Conservation (phyloP, 2,113 vertebrate genomes). For the Sardina pilchardus region DNA sequence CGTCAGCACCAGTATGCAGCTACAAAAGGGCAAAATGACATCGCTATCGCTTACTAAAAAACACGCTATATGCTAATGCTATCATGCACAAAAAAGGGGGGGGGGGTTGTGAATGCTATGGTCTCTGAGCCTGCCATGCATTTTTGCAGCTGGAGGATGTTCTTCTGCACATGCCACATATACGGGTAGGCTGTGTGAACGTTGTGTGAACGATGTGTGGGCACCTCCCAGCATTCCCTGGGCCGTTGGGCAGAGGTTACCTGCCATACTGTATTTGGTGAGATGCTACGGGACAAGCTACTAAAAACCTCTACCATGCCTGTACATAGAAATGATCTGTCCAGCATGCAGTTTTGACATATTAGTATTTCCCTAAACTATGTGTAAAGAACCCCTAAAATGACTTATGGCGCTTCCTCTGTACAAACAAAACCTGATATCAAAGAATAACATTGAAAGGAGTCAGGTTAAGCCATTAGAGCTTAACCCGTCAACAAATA, state of each 20-base stretch:
- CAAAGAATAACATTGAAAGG: neutral
- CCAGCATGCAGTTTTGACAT: constrained; percentile 44
- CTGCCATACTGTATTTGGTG: constrained; percentile 5
- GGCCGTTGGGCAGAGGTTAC: neutral
- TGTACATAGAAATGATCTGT: constrained; percentile 40
- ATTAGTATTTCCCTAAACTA: constrained; percentile 20
- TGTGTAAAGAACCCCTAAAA: neutral
- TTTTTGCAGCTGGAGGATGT: neutral
- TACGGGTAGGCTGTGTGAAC: neutral
- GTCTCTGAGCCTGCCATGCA: neutral
- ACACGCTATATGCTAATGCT: neutral
- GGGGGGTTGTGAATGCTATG: neutral
- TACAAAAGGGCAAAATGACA: neutral
- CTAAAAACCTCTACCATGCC: constrained; percentile 42
- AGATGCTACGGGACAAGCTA: constrained; percentile 21
- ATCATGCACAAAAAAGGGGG: neutral
- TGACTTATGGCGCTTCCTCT: neutral
- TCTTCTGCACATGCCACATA: neutral
- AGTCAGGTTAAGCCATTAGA: neutral
- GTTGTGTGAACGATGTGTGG: neutral
- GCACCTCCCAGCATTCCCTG: neutral
- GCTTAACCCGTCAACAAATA: neutral
- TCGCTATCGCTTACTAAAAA: neutral
- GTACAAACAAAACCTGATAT: constrained; percentile 12
- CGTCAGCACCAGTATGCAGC: neutral